phyloP scores from a whole-genome alignment of 2,888 invertebrate genomes.

The Cephus pulcher region DNA sequence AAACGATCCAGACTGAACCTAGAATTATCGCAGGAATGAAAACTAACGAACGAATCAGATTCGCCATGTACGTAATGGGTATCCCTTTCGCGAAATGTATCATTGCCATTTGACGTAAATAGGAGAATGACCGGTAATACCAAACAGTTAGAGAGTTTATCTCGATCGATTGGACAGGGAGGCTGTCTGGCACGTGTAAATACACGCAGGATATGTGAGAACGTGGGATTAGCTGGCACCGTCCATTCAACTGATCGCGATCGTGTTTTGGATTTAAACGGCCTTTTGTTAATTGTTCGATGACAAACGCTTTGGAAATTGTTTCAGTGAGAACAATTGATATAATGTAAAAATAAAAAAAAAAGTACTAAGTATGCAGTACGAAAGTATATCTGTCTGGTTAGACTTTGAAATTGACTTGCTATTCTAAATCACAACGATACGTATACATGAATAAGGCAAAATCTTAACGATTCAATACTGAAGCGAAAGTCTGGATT shows the following conservation, averaged over 20 bases:
- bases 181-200: conserved; percentile 5
- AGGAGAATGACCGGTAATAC: conserved; percentile 2
- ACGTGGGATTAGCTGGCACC: conserved; percentile 6
- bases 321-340: background rate
- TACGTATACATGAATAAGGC: background rate
- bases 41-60: background rate
- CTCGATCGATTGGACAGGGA: conserved; percentile 12
- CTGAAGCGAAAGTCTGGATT: background rate
- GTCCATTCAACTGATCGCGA: conserved; percentile 12
- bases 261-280: background rate
- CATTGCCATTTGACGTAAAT: background rate
- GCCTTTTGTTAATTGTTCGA: background rate
- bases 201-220: conserved; percentile 19
- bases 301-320: background rate
- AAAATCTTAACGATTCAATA: background rate
- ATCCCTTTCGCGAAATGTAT: background rate
- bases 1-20: background rate
- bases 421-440: background rate
- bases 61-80: background rate
- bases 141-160: conserved; percentile 21
- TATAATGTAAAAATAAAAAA: background rate
- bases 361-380: background rate
- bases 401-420: background rate
- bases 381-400: background rate
- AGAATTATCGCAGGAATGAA: background rate